phyloP scores from a whole-genome alignment of 1,140 invertebrate species.

The Wiebesia pumilae region DNA sequence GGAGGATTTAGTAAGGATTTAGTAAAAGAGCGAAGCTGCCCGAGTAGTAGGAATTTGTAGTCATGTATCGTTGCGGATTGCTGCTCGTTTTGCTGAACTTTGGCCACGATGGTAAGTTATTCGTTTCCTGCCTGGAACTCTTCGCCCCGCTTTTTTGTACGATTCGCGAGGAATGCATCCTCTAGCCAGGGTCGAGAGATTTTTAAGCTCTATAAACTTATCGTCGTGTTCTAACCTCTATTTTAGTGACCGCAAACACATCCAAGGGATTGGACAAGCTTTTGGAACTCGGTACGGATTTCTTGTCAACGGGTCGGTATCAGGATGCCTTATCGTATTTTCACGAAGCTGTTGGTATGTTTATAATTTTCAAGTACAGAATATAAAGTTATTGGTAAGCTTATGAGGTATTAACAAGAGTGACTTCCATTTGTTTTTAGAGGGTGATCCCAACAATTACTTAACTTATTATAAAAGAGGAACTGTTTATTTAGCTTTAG shows the following conservation, averaged over 20 bases:
- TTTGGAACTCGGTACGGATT: conserved; percentile 93
- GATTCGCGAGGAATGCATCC: too few species aligned
- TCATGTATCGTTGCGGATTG: conserved; percentile 69
- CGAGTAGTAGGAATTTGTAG: not conserved
- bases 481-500: conserved; percentile 96
- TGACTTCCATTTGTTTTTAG: conserved; percentile 76
- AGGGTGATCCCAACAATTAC: conserved; percentile 97
- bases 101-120: conserved; percentile 72
- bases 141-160: conserved; percentile 44
- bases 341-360: conserved; percentile 96
- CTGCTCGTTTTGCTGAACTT: conserved; percentile 68
- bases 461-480: conserved; percentile 96
- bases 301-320: conserved; percentile 92
- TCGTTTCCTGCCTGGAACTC: conserved; percentile 76
- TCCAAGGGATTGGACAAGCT: conserved; percentile 89
- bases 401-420: not conserved
- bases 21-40: not conserved
- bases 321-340: conserved; percentile 98
- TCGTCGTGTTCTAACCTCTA: conserved; percentile 55
- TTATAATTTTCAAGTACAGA: not conserved
- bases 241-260: conserved; percentile 34
- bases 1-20: not conserved
- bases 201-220: not conserved
- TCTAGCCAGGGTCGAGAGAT: too few species aligned
- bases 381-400: not conserved